Base-by-base conservation (phyloP, 2,888 invertebrate species). In the Bellardia pandia region DNA sequence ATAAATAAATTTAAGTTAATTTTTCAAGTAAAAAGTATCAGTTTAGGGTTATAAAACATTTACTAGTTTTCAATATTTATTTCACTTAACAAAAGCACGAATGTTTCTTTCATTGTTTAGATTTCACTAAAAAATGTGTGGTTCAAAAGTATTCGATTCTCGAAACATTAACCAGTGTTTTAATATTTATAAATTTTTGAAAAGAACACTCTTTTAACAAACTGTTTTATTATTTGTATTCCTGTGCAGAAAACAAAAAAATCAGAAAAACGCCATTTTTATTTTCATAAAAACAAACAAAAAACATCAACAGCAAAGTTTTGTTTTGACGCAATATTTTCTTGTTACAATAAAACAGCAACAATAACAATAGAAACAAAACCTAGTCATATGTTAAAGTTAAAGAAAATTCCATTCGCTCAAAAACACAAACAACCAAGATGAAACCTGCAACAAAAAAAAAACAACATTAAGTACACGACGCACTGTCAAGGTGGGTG, bases 241-340 rank as follows among this genome's bases (percentile, higher is more conserved):
- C 11, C 6, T 45, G 48, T 71, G 8, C n/a, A 60, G 6, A 33
- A 53, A 16, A 42, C 23, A 69, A 42, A 30, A 69, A 58, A 68
- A 58, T 71, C 16, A 51, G n/a, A 84, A 74, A 45, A 71, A 85
- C 45, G 66, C 42, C 72, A 85, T 85, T 79, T 78, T 85, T 66
- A 85, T 85, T 79, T 78, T 85, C 40, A 71, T 45, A 51, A 75
- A 23, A 64, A 45, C n/a, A 60, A 71, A n/a, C 9, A 56, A 62
- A 77, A 3, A 64, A 72, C 60, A 72, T 53, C 30, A 78, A 62
- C 56, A 72, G 62, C 58, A 85, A 74, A 85, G 51, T 85, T 79
- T 79, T 51, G 23, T 68, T 85, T 85, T 85, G 74, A 85, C 68
- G 85, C 85, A 85, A 66, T 66, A 48, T 78, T 72, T 51, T 68